Conservation (phyloP, 2,113 vertebrate genomes). For the Regulus satrapa region DNA sequence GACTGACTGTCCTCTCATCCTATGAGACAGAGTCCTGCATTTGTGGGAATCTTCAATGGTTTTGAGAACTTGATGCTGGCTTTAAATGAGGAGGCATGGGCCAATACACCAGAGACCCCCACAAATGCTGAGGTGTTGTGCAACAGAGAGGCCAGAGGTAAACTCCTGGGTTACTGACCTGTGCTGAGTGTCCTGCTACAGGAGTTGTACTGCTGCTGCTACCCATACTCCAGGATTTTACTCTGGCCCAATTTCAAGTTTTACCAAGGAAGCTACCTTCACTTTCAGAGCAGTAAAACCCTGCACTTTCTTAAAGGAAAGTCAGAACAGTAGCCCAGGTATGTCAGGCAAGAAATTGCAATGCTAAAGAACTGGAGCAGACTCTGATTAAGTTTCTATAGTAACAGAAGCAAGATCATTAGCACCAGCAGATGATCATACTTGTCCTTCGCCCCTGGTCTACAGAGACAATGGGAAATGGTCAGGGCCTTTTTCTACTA, state of each 20-base stretch:
- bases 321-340: not conserved
- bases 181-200: not conserved
- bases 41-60: not conserved
- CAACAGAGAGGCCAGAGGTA: not conserved
- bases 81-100: not conserved
- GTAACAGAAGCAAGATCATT: not conserved
- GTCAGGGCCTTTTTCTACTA: not conserved
- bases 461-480: rapidly evolving
- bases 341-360: not conserved
- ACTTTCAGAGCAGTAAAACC: not conserved
- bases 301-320: not conserved
- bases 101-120: not conserved
- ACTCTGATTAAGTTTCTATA: not conserved
- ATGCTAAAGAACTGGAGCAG: not conserved
- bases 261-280: not conserved
- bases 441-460: not conserved
- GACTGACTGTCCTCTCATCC: not conserved
- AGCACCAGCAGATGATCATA: not conserved
- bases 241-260: not conserved
- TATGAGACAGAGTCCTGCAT: not conserved
- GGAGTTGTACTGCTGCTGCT: not conserved
- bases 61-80: not conserved
- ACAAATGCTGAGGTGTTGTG: rapidly evolving
- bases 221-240: not conserved
- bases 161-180: not conserved